Conservation (phyloP, 2,797 vertebrate species). For the Garrulus glandarius region DNA sequence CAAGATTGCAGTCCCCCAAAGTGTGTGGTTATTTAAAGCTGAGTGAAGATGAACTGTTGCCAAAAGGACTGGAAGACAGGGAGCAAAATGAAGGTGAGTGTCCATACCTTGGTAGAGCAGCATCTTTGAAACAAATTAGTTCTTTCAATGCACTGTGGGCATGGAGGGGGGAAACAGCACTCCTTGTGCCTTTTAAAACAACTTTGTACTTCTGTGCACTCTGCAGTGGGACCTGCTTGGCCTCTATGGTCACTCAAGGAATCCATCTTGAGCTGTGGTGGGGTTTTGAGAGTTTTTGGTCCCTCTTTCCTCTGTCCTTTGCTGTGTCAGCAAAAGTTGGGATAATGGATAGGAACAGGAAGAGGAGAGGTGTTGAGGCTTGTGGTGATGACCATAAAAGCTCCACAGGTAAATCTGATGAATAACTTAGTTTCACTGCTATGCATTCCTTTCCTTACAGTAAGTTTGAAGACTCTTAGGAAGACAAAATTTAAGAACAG, state of each 20-base stretch:
- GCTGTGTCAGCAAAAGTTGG: neutral
- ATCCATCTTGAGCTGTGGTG: neutral
- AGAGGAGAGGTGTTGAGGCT: neutral
- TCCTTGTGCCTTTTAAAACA: neutral
- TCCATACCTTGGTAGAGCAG: neutral
- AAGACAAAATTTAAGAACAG: neutral
- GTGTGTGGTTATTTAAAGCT: constrained; percentile 91
- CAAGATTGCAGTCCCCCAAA: constrained; percentile 87
- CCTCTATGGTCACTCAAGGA: neutral
- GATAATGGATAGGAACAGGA: neutral
- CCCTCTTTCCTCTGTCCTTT: neutral
- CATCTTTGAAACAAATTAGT: neutral
- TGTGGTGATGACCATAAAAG: neutral
- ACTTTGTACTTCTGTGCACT: neutral
- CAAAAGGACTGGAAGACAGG: constrained; percentile 66
- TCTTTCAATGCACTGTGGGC: neutral
- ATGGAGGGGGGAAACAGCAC: neutral
- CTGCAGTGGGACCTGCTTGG: neutral
- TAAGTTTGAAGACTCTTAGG: neutral
- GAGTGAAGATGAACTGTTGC: constrained; percentile 75
- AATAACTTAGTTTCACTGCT: neutral
- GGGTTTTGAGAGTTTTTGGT: neutral
- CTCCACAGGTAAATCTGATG: neutral
- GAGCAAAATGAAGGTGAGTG: constrained; percentile 52
- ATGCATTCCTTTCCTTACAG: neutral